Evolutionary conservation across 2,113 vertebrate species (phyloP).

Genomic region (Aramus guarauna): DNA sequence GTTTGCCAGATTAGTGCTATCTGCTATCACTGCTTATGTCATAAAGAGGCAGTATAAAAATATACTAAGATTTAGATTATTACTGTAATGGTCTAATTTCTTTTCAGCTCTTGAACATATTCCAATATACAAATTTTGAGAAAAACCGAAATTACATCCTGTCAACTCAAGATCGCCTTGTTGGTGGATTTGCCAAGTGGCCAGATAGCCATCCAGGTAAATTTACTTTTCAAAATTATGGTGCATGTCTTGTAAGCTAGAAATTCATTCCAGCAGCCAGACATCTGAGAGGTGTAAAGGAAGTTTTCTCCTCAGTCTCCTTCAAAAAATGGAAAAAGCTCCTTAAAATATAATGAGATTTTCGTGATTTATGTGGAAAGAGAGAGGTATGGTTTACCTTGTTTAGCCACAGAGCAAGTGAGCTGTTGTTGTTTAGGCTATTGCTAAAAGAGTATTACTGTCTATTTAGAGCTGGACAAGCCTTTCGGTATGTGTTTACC

Average conservation of each 20-base stretch:
- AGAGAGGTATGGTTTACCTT: neutral
- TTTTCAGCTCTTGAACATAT: conserved; percentile 89
- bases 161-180: conserved; percentile 94
- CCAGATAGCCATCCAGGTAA: conserved; percentile 99
- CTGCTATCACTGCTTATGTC: neutral
- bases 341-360: neutral
- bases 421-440: neutral
- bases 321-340: neutral
- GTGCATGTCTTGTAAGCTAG: neutral
- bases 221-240: neutral
- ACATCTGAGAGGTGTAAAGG: neutral
- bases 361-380: neutral
- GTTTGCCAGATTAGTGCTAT: neutral
- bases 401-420: neutral
- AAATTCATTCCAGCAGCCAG: neutral
- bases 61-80: neutral
- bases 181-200: conserved; percentile 98
- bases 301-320: neutral
- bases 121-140: conserved; percentile 93
- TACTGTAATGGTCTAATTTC: neutral
- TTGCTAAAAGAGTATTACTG: neutral
- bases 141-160: conserved; percentile 96
- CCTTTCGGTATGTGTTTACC: neutral
- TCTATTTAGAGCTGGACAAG: neutral
- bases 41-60: neutral